Conservation (phyloP, 1,140 invertebrate species). For the Drosophila busckii region DNA sequence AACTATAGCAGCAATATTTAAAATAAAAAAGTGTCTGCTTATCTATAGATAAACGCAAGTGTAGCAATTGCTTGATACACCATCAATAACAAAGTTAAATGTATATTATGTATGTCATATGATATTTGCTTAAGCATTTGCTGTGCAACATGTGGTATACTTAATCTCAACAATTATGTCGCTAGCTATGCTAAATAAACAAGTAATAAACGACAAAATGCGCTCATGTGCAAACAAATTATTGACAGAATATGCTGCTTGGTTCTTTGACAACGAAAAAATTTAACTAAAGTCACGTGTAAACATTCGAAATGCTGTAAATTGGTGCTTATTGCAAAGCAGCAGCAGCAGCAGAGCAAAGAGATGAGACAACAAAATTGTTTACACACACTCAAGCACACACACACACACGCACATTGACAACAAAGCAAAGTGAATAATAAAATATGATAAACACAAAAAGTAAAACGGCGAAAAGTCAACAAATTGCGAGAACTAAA, state of each 20-base stretch:
- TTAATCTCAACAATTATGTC: constrained; percentile 20
- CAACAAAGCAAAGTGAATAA: constrained; percentile 35
- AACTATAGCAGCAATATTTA: no score
- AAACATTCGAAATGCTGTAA: constrained; percentile 57
- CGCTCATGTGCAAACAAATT: no score
- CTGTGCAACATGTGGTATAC: constrained; percentile 14
- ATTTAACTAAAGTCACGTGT: constrained; percentile 65
- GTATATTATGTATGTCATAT: no score
- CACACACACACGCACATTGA: neutral
- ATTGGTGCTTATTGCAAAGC: constrained; percentile 65
- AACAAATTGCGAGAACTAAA: constrained; percentile 61
- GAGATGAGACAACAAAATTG: constrained; percentile 22
- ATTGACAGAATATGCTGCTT: no score
- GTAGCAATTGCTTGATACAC: no score
- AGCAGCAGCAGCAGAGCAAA: constrained; percentile 3
- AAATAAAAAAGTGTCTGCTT: no score
- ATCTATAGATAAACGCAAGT: no score
- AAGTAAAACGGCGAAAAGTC: constrained; percentile 59
- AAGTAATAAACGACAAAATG: constrained; percentile 19
- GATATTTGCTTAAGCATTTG: no score
- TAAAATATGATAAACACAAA: constrained; percentile 53
- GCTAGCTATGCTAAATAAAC: constrained; percentile 11
- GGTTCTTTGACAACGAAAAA: no score
- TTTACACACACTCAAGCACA: constrained; percentile 19
- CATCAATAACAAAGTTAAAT: no score